Base-by-base conservation (phyloP, 2,888 invertebrate species). In the Criorhina ranunculi region DNA sequence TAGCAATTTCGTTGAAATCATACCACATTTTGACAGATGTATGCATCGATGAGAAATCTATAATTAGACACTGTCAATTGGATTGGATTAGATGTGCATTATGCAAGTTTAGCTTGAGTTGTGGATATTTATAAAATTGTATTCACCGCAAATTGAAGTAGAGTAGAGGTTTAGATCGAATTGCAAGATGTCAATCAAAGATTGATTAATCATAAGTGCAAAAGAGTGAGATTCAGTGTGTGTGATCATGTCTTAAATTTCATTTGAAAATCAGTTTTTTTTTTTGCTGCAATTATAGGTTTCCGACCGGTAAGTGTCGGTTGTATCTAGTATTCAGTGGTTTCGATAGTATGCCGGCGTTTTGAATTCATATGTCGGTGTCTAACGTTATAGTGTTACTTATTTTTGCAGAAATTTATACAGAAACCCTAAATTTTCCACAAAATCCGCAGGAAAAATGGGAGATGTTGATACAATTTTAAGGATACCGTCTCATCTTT, bases 211-310 rank as follows among this genome's bases (percentile, higher is more conserved):
- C 44, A 73, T 73, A 35, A 55, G 37, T 24, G 59, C 35, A 44
- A 75, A 55, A 64, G 24, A 44, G 51, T 59, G 17, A 53, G 35
- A 44, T 29, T 15, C 35, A 62, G 46, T 70, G 24, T 24, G 24
- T 24, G 78, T 70, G 70, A 70, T 70, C 70, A 46, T 11, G 46
- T 70, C 37, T 78, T 53, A 33, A 55, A 49, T 78, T 78, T 55
- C 78, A 78, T 46, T 70, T 70, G 24, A 4, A 24, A 24, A 4
- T n/a, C n/a, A 24, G 24, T 1, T 24, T 24, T 24, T 24, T 24
- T 24, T 24, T 24, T 24, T 24, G 2, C 24, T 24, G 24, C 1
- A 24, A 3, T 24, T 24, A 4, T 24, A 24, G 24, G 24, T 24
- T 24, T 24, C 24, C 24, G 24, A 24, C 24, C 4, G 24, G 24